phyloP scores from a whole-genome alignment of 2,888 invertebrate genomes.

The Platycheirus albimanus region DNA sequence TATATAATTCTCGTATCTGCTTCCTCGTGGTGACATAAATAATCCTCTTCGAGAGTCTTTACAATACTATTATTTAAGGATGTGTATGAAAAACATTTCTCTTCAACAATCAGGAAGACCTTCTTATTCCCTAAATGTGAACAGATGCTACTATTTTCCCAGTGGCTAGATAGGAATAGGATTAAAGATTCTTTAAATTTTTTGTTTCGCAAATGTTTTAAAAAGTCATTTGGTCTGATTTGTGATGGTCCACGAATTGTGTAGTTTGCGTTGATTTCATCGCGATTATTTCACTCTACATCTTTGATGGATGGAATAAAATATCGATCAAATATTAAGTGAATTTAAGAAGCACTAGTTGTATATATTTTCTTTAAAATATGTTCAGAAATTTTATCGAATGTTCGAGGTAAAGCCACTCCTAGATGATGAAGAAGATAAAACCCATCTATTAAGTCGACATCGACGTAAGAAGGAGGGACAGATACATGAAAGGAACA shows the following conservation, averaged over 20 bases:
- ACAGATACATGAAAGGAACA: not conserved
- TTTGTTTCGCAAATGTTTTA: conserved; percentile 34
- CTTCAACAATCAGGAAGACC: not conserved
- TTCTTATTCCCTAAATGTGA: too few species aligned
- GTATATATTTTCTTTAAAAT: conserved; percentile 53
- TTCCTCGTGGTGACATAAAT: conserved; percentile 7
- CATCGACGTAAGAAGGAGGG: conserved; percentile 28
- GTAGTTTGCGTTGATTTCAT: conserved; percentile 17
- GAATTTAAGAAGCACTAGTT: conserved; percentile 32
- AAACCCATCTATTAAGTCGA: conserved; percentile 63
- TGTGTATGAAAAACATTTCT: not conserved
- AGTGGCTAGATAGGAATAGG: conserved; percentile 11
- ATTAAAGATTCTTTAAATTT: conserved; percentile 50
- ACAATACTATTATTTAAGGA: not conserved
- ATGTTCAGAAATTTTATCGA: conserved; percentile 51
- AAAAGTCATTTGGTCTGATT: conserved; percentile 37
- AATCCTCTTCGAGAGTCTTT: not conserved
- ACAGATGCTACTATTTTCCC: conserved; percentile 2
- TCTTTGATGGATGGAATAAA: conserved; percentile 42
- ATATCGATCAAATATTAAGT: conserved; percentile 40
- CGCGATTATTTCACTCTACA: conserved; percentile 24
- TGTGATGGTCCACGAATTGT: conserved; percentile 22
- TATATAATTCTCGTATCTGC: conserved; percentile 3
- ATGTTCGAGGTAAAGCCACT: conserved; percentile 15
- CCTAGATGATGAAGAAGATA: conserved; percentile 58